Conservation (phyloP, 2,888 invertebrate genomes). For the Ectemnius lituratus region DNA sequence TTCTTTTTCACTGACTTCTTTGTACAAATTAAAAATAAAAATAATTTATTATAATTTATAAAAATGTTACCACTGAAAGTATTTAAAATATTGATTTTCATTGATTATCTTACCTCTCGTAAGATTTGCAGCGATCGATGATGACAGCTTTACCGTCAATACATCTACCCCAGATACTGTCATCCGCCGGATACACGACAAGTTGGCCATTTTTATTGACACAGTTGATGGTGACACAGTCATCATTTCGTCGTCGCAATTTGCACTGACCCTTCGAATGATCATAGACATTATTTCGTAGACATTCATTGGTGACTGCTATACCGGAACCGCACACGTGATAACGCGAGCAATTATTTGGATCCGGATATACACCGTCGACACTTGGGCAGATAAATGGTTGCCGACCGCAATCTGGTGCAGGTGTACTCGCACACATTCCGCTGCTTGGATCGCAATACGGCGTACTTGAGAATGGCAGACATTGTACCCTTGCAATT, state of each 20-base stretch:
- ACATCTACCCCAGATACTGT: conserved; percentile 40
- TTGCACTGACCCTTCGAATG: conserved; percentile 21
- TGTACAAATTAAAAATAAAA: neutral
- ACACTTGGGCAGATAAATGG: conserved; percentile 34
- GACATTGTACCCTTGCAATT: conserved; percentile 13
- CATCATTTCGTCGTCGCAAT: neutral
- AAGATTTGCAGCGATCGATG: conserved; percentile 36
- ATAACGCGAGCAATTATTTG: conserved; percentile 28
- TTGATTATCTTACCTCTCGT: conserved; percentile 18
- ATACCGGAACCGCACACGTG: conserved; percentile 27
- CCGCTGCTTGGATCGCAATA: conserved; percentile 24
- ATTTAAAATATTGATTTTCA: too few species aligned
- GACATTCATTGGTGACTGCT: conserved; percentile 30
- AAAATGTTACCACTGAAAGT: neutral
- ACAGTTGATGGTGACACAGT: conserved; percentile 36
- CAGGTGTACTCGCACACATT: conserved; percentile 8
- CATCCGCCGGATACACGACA: conserved; percentile 39
- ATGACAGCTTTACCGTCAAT: conserved; percentile 16
- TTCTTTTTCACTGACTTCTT: neutral
- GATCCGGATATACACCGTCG: conserved; percentile 42
- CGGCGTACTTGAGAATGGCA: neutral
- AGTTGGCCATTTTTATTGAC: conserved; percentile 11
- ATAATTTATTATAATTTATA: neutral
- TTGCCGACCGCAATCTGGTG: neutral
- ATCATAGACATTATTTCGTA: conserved; percentile 43